These are phyloP conservation scores for Acropora tenuis DNA, from an alignment of 64 coral and sea anemone genomes.

Conservation along the genomic window DNA sequence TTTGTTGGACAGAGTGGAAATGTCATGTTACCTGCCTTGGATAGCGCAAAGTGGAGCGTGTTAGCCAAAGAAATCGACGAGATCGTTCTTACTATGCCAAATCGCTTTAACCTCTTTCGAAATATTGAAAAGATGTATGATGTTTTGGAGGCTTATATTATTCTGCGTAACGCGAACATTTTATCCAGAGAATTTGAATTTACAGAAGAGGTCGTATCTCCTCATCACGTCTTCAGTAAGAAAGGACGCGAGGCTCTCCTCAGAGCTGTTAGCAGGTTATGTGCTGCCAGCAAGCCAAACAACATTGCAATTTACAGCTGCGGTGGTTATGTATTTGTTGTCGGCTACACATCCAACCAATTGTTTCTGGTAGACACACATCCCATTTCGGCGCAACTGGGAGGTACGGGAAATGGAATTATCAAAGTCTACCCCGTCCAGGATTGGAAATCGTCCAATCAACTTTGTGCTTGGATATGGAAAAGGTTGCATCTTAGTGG, in stretches of 20 bases:
- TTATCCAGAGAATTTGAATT: slow-evolving; percentile 40
- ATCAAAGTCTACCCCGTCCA: not conserved
- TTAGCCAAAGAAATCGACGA: slow-evolving; percentile 40
- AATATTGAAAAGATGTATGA: slow-evolving; percentile 37
- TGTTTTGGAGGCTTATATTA: slow-evolving; percentile 63
- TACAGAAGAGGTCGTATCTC: slow-evolving; percentile 59
- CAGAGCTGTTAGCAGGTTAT: slow-evolving; percentile 43
- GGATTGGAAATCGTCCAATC: not conserved
- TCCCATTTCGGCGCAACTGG: slow-evolving; percentile 3
- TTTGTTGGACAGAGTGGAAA: slow-evolving; percentile 2
- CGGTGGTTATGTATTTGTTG: slow-evolving; percentile 45
- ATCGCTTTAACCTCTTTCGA: slow-evolving; percentile 50
- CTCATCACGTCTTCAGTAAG: slow-evolving; percentile 45
- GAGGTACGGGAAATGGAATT: slow-evolving; percentile 20
- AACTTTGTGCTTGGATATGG: slow-evolving; percentile 33
- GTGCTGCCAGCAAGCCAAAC: not conserved
- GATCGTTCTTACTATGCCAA: slow-evolving; percentile 14
- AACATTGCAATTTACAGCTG: slow-evolving; percentile 55
- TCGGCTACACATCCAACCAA: slow-evolving; percentile 19
- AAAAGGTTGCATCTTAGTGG: slow-evolving; percentile 16
- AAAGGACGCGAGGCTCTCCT: slow-evolving; percentile 33
- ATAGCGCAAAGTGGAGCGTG: not conserved
- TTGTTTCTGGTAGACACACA: slow-evolving; percentile 72
- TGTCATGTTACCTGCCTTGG: not conserved
- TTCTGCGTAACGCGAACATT: slow-evolving; percentile 49